phyloP scores from a whole-genome alignment of 2,113 vertebrate species.

The Odontophorus gujanensis region DNA sequence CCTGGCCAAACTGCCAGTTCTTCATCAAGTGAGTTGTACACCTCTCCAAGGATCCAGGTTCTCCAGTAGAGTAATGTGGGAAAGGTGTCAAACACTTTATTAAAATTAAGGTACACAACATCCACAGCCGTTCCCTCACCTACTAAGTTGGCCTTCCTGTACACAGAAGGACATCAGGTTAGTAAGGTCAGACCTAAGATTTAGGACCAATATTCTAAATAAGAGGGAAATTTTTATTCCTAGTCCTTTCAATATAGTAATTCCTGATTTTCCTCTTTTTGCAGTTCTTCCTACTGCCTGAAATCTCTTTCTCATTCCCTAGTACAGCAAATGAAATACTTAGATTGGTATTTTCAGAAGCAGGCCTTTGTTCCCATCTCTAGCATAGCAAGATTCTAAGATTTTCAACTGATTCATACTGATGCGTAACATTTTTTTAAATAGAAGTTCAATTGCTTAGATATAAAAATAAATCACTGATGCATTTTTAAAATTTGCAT shows the following conservation, averaged over 20 bases:
- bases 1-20: not conserved
- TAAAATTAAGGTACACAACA: not conserved
- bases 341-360: not conserved
- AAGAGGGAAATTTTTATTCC: not conserved
- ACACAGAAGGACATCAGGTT: not conserved
- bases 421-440: not conserved
- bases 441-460: not conserved
- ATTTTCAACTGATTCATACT: not conserved
- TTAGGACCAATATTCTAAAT: not conserved
- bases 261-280: not conserved
- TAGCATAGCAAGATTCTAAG: not conserved
- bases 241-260: not conserved
- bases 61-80: not conserved
- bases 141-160: not conserved
- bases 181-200: not conserved
- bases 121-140: not conserved
- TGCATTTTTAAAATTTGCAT: not conserved
- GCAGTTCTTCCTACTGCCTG: not conserved
- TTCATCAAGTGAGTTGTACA: not conserved
- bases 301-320: not conserved
- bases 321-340: not conserved
- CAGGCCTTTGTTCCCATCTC: not conserved
- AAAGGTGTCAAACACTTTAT: not conserved
- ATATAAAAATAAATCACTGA: not conserved
- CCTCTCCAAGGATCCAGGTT: not conserved